Conservation (phyloP, 35 echinoderm and acorn worm genomes). For the Lytechinus pictus region DNA sequence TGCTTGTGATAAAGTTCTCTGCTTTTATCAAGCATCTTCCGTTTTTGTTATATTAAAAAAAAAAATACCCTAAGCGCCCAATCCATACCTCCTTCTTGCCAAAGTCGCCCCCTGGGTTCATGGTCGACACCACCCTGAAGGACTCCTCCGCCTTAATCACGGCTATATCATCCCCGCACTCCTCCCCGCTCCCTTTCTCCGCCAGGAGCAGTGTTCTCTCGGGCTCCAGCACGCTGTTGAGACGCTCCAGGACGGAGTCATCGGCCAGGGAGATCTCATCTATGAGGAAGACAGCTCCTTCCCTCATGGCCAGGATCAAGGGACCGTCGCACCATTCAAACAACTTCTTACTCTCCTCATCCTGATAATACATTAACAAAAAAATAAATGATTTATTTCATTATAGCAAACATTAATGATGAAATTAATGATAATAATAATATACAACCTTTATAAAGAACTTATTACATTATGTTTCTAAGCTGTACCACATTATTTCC, state of each 20-base stretch:
- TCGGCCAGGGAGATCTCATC: conserved; percentile 97
- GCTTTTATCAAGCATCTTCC: no score
- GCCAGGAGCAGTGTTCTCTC: conserved; percentile 87
- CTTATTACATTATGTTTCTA: no score
- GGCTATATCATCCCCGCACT: conserved; percentile 71
- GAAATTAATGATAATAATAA: no score
- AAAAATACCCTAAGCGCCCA: no score
- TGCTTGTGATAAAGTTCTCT: no score
- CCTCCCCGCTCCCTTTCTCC: conserved; percentile 92
- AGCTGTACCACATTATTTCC: no score
- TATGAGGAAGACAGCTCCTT: conserved; percentile 84
- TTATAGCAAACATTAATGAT: no score
- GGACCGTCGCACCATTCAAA: conserved; percentile 99
- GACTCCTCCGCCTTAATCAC: conserved; percentile 71
- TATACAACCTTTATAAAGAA: no score
- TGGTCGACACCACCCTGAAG: conserved; percentile 91
- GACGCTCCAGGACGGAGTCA: conserved; percentile 92
- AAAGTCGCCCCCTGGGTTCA: conserved; percentile 98
- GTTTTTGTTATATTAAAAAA: no score
- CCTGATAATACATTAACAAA: conserved; percentile 55
- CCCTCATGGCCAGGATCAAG: conserved; percentile 88
- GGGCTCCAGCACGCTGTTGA: conserved; percentile 96
- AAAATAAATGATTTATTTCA: no score
- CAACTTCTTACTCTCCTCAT: conserved; percentile 85
- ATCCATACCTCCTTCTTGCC: conserved; percentile 94